Evolutionary conservation across 2,113 vertebrate genomes (phyloP), one percentile per base, ranked within the genome.

Genomic region (Dermatemys mawii): DNA sequence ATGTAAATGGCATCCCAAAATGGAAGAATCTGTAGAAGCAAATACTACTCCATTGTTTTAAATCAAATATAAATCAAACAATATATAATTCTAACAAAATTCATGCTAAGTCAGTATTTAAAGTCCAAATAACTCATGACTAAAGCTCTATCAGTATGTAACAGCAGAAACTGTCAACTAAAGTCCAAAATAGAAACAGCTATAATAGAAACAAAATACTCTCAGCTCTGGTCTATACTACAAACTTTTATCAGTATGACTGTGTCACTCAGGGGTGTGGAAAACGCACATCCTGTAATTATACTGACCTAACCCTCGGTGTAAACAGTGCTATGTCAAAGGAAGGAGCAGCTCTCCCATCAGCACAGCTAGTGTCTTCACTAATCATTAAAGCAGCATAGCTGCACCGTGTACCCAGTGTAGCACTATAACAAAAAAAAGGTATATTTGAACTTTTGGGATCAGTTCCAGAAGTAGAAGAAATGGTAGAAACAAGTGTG

Each of bases 41-140:
- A 85, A 89, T 60, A 10, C 78, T 93, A 22, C 38, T 93, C 14
- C 14, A 41, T 21, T 1, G 0, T 89, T 93, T 82, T 16, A 86
- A 93, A 79, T 26, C 6, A 84, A 80, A 89, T 89, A 78, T 55
- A 90, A 95, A 90, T 82, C 41, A 89, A 93, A 85, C 85, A 54
- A 55, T 46, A 78, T 81, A 73, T 14, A 80, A 86, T 54, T 87
- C 29, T 70, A 86, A 49, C 11, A 67, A 35, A 50, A 90, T 86
- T 96, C 94, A 76, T 38, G n/a, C 4, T 21, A 46, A 90, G 78
- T 86, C 76, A 46, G 1, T 81, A 44, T 19, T 90, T 75, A 81
- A 94, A 78, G 22, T 49, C 73, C 55, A 3, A 46, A 46, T 46
- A 87, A 89, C 70, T 87, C 67, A 54, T 81, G 32, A 27, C 38